Percentiles rank a stretch among this genome's conserved stretches.
These are phyloP conservation scores for Amphipoea oculea DNA, from an alignment of 2,888 invertebrate species.

Conservation along the genomic window DNA sequence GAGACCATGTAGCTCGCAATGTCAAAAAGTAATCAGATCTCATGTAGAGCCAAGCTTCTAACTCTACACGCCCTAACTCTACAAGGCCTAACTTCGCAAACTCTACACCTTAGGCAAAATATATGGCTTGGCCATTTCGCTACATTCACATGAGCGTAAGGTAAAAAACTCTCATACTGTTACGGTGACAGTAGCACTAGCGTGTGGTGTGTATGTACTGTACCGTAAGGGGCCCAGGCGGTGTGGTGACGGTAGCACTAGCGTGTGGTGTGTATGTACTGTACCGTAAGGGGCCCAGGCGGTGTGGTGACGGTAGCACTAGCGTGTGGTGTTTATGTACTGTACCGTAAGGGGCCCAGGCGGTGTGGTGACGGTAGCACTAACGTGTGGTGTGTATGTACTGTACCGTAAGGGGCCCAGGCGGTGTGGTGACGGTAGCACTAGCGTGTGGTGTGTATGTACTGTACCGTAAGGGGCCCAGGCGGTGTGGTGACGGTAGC, in stretches of 20 bases:
- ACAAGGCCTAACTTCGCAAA: too few relatives aligned
- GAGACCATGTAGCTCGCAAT: too few relatives aligned
- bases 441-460: background rate
- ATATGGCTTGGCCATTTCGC: too few relatives aligned
- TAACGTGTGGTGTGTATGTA: background rate
- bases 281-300: background rate
- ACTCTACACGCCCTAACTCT: too few relatives aligned
- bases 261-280: background rate
- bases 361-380: background rate
- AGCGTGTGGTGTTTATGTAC: constrained; percentile 74
- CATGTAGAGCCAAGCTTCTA: too few relatives aligned
- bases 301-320: too few relatives aligned
- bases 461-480: background rate
- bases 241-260: background rate
- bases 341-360: too few relatives aligned
- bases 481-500: background rate
- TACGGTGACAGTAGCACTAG: background rate
- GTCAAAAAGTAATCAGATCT: too few relatives aligned
- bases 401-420: background rate
- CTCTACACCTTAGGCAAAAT: too few relatives aligned
- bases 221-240: background rate
- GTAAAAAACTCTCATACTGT: too few relatives aligned
- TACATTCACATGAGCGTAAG: too few relatives aligned
- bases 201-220: background rate
- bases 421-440: background rate